Percentiles rank a stretch among this genome's conserved stretches.
Evolutionary conservation across 64 coral and sea anemone genomes (phyloP).

Genomic region (Platygyra sinensis): DNA sequence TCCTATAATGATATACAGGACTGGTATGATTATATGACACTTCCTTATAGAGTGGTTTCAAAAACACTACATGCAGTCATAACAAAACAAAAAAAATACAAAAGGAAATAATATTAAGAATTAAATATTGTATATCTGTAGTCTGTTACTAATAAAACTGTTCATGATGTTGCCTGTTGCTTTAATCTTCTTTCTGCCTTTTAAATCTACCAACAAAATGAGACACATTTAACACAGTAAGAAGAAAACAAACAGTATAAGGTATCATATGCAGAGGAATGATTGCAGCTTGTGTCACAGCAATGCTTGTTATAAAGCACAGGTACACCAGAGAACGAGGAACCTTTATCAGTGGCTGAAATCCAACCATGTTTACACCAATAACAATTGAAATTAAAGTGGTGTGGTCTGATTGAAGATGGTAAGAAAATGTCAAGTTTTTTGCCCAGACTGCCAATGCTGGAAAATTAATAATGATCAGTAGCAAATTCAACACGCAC

Average conservation of each 20-base stretch:
- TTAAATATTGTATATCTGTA: too few species aligned
- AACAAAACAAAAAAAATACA: too few species aligned
- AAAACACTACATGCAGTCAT: too few species aligned
- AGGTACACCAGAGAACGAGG: constrained; percentile 80
- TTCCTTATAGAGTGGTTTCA: too few species aligned
- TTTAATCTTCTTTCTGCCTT: constrained; percentile 30
- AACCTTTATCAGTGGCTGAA: constrained; percentile 62
- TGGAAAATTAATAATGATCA: constrained; percentile 56
- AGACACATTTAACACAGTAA: constrained; percentile 51
- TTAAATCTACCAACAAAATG: not conserved
- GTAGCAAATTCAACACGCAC: constrained; percentile 55
- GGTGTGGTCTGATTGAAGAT: constrained; percentile 67
- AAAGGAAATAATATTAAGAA: too few species aligned
- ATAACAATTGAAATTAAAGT: constrained; percentile 65
- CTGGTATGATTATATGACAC: too few species aligned
- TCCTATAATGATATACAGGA: too few species aligned
- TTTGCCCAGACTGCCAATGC: constrained; percentile 75
- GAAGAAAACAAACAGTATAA: constrained; percentile 56
- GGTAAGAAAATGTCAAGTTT: constrained; percentile 48
- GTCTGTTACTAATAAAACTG: not conserved
- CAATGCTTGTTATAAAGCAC: constrained; percentile 67
- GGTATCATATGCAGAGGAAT: constrained; percentile 74
- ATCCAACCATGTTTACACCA: constrained; percentile 68
- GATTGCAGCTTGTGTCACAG: constrained; percentile 71
- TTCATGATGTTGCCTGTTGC: not conserved